Conservation (phyloP, 2,113 vertebrate species). For the Conger conger region DNA sequence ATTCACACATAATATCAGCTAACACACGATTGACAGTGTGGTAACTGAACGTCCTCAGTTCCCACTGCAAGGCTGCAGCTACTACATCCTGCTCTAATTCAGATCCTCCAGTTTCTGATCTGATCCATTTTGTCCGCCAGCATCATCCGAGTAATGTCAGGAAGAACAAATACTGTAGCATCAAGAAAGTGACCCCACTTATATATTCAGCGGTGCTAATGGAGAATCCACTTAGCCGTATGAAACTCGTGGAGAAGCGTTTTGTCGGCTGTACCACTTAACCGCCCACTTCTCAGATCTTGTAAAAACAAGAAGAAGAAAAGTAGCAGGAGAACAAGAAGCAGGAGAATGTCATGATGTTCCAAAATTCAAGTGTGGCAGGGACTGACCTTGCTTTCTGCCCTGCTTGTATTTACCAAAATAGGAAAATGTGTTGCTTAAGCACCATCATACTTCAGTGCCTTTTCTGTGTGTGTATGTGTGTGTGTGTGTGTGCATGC, state of each 20-base stretch:
- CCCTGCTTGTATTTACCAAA: not conserved
- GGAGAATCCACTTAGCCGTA: not conserved
- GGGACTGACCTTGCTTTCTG: not conserved
- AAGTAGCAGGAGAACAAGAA: not conserved
- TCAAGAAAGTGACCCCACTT: not conserved
- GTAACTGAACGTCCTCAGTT: not conserved
- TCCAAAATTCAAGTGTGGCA: not conserved
- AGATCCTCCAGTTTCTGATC: no score
- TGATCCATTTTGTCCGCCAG: not conserved
- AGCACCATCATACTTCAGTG: not conserved
- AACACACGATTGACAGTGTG: no score
- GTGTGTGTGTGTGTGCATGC: not conserved
- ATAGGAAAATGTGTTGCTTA: not conserved
- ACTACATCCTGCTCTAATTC: no score
- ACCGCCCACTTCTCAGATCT: not conserved
- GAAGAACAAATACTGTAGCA: not conserved
- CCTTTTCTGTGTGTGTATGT: not conserved
- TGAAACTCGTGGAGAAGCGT: not conserved
- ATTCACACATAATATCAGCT: no score
- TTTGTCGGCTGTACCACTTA: not conserved
- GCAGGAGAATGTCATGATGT: not conserved
- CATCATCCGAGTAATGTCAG: not conserved
- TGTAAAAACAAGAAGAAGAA: not conserved
- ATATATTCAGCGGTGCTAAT: not conserved
- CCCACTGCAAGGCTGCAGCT: not conserved